Evolutionary conservation across 2,113 vertebrate genomes (phyloP).

Genomic region (Aspiorhynchus laticeps): DNA sequence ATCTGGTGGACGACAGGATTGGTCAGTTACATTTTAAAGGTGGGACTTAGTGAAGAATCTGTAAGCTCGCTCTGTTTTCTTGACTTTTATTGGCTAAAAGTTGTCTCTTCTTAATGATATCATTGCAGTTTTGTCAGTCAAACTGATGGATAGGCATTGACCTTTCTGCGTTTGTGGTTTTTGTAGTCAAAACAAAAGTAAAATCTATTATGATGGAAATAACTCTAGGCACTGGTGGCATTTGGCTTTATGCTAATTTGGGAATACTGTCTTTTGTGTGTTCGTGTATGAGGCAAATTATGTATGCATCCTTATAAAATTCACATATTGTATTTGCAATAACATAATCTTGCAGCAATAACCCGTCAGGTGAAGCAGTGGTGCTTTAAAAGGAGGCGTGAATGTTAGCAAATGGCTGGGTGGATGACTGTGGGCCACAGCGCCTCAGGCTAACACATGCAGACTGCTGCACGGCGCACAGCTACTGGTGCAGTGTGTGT

Average conservation of each 20-base stretch:
- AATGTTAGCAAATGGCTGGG: conserved; percentile 1
- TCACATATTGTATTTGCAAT: not conserved
- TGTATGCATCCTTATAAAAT: not conserved
- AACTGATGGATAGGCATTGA: not conserved
- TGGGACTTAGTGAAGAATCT: not conserved
- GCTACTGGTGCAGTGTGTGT: conserved; percentile 20
- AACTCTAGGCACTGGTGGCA: not conserved
- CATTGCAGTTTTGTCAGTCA: not conserved
- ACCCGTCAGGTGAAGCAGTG: not conserved
- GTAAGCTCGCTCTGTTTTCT: not conserved
- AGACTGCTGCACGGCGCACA: not conserved
- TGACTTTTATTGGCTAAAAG: not conserved
- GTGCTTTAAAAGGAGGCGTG: conserved; percentile 25
- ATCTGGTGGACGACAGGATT: not conserved
- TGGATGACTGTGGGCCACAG: conserved; percentile 33
- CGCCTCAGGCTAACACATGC: conserved; percentile 24
- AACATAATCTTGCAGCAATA: not conserved
- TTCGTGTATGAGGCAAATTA: not conserved
- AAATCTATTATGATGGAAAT: not conserved
- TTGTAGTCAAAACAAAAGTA: not conserved
- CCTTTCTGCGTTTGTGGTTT: not conserved
- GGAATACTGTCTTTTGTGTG: not conserved
- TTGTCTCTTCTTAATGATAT: not conserved
- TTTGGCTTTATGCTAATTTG: not conserved
- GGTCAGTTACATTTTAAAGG: not conserved